Base-by-base conservation (phyloP, 2,797 vertebrate species). In the Myiotriccus ornatus region DNA sequence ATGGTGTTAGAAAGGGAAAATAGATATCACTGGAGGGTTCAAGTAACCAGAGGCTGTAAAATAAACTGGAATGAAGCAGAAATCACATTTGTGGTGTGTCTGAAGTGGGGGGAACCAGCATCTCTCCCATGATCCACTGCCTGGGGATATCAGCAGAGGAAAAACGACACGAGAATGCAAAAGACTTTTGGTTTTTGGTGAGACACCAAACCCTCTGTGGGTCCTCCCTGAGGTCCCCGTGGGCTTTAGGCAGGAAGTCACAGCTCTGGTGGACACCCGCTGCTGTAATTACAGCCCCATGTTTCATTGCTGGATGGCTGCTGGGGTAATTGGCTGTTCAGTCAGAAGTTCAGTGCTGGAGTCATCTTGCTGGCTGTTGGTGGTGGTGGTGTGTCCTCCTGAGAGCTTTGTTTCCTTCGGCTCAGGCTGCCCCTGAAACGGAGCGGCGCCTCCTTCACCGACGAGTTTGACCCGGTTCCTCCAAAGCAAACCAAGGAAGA, bases 361-460 rank as follows among this genome's bases (percentile, higher is more conserved):
- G 19, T 12, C 10, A 53, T 5, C 55, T 4, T n/a, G 32, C 59
- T 74, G 4, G 15, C 65, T 53, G 6, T 24, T 37, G 0, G 19
- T 60, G 28, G 22, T 39, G 39, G 5, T 39, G 37, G 5, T 30
- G 21, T 35, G n/a, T 50, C 25, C 46, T 25, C 21, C 46, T 77
- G 28, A 94, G 8, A 8, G 6, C 3, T 8, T 5, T n/a, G 19
- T 55, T 91, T 43, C 35, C 35, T 6, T 39, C 22, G 23, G 73
- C 53, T 59, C 73, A 99, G 99, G 97, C 97, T 97, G 91, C 97
- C 98, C 32, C 60, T 98, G 47, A 99, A 99, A 93, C 98, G 99
- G 18, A 97, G 91, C 24, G 97, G 97, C 7, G 97, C 97, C 9
- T 97, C 98, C 1, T 99, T 99, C 75, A 24, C 98, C 2, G 99